Evolutionary conservation across 2,888 invertebrate species (phyloP), one percentile per base, ranked within the genome.

Genomic region (Pterostichus madidus): DNA sequence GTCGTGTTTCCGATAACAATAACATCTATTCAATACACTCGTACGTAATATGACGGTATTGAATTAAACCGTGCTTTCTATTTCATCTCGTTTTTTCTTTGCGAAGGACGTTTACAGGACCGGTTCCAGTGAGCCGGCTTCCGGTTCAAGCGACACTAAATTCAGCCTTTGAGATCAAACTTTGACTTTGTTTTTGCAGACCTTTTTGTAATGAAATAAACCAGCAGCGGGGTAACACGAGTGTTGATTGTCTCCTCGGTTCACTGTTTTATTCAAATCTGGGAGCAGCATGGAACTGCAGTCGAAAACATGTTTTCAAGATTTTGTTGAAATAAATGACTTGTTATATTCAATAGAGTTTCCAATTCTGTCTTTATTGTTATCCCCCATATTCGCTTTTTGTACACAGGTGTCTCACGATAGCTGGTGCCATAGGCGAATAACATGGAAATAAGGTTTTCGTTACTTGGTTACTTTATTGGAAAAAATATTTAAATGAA

Each of bases 21-120:
- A 80, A 80, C 73, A 80, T 73, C 80, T 56, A 80, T 80, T 80
- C 71, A 80, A 80, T 80, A 80, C 5, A 39, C 49, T 49, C 49
- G 49, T 49, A 49, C 11, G 11, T 49, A 49, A 49, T 39, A 39
- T 39, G 39, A 39, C 8, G 2, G 39, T 24, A 75, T 75, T 31
- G 52, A 75, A 75, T 75, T 75, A 75, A 75, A 75, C 24, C 17
- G 11, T 13, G 52, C 46, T 49, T 75, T 75, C 24, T 75, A 49
- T n/a, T 71, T 75, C 35, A 75, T 75, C 32, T 44, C n/a, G 71
- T 15, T 13, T 71, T 71, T 15, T 13, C 44, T 71, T 71, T 39
- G 39, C 39, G 39, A 5, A 5, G 24, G 24, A 39, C 39, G 39
- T 39, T 39, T 39, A 39, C 5, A 39, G 8, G 3, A 1, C 24